Percentiles rank a stretch among this genome's conserved stretches.
These are phyloP conservation scores for Siniperca knerii DNA, from an alignment of 2,113 vertebrate genomes.

Conservation along the genomic window DNA sequence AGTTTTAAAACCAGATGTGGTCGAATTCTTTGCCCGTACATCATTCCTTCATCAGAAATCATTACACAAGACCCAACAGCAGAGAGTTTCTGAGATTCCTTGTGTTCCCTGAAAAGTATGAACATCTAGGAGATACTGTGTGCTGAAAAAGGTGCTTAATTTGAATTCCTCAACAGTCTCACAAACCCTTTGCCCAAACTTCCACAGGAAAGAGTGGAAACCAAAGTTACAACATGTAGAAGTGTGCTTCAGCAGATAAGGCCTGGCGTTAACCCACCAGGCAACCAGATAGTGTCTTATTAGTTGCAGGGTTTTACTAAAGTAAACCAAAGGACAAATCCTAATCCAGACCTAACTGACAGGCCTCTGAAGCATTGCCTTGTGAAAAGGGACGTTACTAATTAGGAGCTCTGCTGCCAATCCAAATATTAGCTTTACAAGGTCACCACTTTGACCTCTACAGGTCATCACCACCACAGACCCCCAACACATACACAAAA, in stretches of 20 bases:
- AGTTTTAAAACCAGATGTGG: constrained; percentile 35
- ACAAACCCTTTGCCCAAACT: constrained; percentile 23
- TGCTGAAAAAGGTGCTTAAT: constrained; percentile 14
- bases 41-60: constrained; percentile 13
- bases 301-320: constrained; percentile 28
- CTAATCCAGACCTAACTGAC: constrained; percentile 18
- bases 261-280: constrained; percentile 16
- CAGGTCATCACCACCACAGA: constrained; percentile 37
- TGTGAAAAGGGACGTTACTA: constrained; percentile 41
- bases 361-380: constrained; percentile 30
- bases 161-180: constrained; percentile 39
- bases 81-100: neutral
- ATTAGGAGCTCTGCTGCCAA: constrained; percentile 63
- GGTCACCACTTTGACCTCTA: constrained; percentile 59
- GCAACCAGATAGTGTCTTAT: constrained; percentile 40
- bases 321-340: constrained; percentile 41
- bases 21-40: neutral
- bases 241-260: constrained; percentile 57
- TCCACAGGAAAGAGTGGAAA: constrained; percentile 53
- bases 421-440: constrained; percentile 77
- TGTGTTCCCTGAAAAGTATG: constrained; percentile 27
- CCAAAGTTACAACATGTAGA: constrained; percentile 39
- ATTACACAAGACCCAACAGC: neutral
- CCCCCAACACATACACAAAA: constrained; percentile 23
- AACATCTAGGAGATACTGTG: constrained; percentile 27